phyloP scores from a whole-genome alignment of 2,888 invertebrate species.

The Drosophila borborema region DNA sequence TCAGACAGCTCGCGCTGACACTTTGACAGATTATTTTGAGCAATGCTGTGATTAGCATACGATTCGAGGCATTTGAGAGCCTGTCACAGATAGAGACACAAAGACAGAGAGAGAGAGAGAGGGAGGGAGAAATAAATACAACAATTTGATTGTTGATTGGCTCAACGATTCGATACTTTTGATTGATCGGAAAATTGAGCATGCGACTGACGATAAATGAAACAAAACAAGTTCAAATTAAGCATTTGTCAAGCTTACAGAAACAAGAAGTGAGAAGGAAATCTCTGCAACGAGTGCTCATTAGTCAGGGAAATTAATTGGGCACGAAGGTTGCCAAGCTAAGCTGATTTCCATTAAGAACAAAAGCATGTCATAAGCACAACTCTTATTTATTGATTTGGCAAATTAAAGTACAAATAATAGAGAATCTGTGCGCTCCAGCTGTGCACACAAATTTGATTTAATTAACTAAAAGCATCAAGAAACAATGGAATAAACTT shows the following conservation, averaged over 20 bases:
- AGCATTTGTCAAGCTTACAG: constrained; percentile 1
- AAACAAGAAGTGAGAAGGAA: too few relatives aligned
- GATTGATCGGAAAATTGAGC: constrained; percentile 30
- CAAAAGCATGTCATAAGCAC: background rate
- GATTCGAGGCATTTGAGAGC: constrained; percentile 8
- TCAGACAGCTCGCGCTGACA: constrained; percentile 67
- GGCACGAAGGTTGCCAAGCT: background rate
- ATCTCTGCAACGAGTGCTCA: background rate
- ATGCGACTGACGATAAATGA: constrained; percentile 19
- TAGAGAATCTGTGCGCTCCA: background rate
- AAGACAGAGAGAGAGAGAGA: background rate
- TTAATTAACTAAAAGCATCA: constrained; percentile 71
- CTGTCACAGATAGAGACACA: background rate
- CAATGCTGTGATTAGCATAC: constrained; percentile 47
- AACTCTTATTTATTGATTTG: constrained; percentile 18
- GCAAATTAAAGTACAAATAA: constrained; percentile 32
- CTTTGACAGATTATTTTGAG: constrained; percentile 71
- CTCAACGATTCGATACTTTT: constrained; percentile 24
- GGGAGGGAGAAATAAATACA: background rate
- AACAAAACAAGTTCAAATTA: constrained; percentile 21
- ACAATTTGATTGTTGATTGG: constrained; percentile 36
- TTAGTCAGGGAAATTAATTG: background rate
- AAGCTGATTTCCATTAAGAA: too few relatives aligned
- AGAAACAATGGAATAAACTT: constrained; percentile 35
- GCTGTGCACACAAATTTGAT: constrained; percentile 52